Base-by-base conservation (phyloP, 2,888 invertebrate species). In the Odontothrips loti region DNA sequence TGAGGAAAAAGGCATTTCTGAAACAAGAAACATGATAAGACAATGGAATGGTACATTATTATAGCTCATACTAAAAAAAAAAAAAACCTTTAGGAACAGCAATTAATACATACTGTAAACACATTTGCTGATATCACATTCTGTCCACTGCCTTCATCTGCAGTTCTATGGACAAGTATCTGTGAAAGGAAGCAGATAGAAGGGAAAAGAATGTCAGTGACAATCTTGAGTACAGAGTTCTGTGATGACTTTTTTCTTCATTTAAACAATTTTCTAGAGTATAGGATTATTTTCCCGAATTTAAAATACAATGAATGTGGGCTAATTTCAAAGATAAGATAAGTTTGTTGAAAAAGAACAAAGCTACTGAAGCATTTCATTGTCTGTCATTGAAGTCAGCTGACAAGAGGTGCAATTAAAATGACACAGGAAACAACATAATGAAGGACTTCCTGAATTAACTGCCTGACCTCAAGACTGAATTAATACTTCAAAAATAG, bases 1-100 rank as follows among this genome's bases (percentile, higher is more conserved):
- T 91, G 90, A n/a, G 95, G 94, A 87, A 95, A 95, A 83, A 96
- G 89, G 87, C 93, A 93, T 85, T 91, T 91, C 92, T 93, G 88
- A 79, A 87, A 87, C 84, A 81, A 83, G 83, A 82, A 82, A 82
- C 82, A 84, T 63, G 29, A 11, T 43, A 43, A 43, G 34, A n/a
- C n/a, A 79, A 34, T 3, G 1, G 12, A 47, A 17, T 80, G 34
- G 6, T 43, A 43, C 34, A 43, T 43, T n/a, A n/a, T n/a, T n/a
- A n/a, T n/a, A n/a, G n/a, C n/a, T n/a, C n/a, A n/a, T n/a, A n/a
- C n/a, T n/a, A n/a, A n/a, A n/a, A n/a, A n/a, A 29, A 79, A 12
- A 48, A 68, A 23, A 81, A 43, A 80, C 63, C 17, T 81, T 79
- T 75, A 79, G 20, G 58, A 63, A 79, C 0, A 63, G 6, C 17